These are phyloP conservation scores for Typhlomys cinereus DNA, from an alignment of 2,113 vertebrate species.

Conservation along the genomic window DNA sequence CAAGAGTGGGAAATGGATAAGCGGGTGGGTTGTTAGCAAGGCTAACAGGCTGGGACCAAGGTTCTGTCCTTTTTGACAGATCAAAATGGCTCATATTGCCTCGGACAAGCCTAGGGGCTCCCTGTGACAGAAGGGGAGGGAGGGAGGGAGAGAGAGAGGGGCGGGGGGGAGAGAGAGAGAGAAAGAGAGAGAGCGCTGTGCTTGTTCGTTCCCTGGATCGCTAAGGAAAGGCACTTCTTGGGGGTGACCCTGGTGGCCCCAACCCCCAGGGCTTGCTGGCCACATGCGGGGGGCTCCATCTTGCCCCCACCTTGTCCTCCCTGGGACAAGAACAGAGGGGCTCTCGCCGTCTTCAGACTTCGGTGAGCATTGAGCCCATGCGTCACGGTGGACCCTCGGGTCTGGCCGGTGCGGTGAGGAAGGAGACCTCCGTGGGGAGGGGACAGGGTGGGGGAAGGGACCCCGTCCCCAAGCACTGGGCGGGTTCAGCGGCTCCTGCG, in stretches of 20 bases:
- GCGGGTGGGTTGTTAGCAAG: not conserved
- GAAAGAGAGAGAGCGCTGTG: not conserved
- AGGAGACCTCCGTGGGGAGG: slow-evolving; percentile 76
- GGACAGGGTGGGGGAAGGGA: slow-evolving; percentile 81
- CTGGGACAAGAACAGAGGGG: not conserved
- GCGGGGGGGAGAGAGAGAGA: not conserved
- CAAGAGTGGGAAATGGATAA: not conserved
- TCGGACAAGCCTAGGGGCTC: not conserved
- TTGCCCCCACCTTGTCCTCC: not conserved
- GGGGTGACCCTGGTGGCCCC: not conserved
- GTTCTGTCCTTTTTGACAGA: not conserved
- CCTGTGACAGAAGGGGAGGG: not conserved
- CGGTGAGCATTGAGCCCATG: not conserved
- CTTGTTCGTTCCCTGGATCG: not conserved
- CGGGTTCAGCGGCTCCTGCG: slow-evolving; percentile 92
- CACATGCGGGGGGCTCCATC: not conserved
- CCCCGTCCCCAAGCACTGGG: slow-evolving; percentile 86
- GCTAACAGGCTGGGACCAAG: not conserved
- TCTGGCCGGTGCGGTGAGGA: slow-evolving; percentile 81
- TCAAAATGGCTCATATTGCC: not conserved
- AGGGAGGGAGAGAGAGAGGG: too few relatives aligned
- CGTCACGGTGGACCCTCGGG: fast-evolving
- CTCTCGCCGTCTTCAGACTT: not conserved
- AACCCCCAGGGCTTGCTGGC: not conserved
- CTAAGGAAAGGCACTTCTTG: not conserved